Conservation (phyloP, 2,797 vertebrate genomes). For the Melopsittacus undulatus region DNA sequence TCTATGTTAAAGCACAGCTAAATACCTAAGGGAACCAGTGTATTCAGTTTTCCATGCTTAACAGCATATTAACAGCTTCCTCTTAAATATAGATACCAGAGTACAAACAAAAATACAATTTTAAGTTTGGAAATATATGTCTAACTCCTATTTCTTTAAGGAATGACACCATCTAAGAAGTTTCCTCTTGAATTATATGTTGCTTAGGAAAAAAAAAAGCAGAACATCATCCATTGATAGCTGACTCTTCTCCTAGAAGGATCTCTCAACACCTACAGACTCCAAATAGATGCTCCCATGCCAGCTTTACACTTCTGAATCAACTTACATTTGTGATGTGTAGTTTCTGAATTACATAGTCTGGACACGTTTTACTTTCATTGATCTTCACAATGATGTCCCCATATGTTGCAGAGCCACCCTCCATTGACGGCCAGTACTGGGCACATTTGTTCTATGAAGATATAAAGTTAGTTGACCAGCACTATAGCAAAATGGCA, state of each 20-base stretch:
- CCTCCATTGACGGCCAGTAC: conserved; percentile 89
- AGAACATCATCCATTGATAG: neutral
- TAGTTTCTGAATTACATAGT: conserved; percentile 90
- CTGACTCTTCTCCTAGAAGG: neutral
- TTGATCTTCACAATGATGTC: conserved; percentile 87
- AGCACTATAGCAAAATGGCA: neutral
- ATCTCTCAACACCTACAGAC: neutral
- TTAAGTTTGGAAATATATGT: neutral
- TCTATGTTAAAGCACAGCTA: neutral
- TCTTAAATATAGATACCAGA: neutral
- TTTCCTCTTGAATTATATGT: neutral
- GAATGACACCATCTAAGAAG: neutral
- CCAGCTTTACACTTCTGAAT: neutral
- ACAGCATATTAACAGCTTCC: neutral
- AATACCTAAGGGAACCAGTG: neutral
- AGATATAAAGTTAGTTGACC: neutral
- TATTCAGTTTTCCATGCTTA: neutral
- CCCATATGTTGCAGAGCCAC: conserved; percentile 80
- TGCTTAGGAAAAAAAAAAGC: neutral
- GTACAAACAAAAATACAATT: neutral
- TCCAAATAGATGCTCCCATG: neutral
- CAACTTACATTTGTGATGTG: conserved; percentile 79
- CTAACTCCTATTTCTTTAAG: neutral
- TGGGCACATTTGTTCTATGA: conserved; percentile 91
- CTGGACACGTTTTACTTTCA: conserved; percentile 85